These are phyloP conservation scores for Protonibea diacanthus DNA, from an alignment of 2,797 vertebrate genomes.

Conservation along the genomic window DNA sequence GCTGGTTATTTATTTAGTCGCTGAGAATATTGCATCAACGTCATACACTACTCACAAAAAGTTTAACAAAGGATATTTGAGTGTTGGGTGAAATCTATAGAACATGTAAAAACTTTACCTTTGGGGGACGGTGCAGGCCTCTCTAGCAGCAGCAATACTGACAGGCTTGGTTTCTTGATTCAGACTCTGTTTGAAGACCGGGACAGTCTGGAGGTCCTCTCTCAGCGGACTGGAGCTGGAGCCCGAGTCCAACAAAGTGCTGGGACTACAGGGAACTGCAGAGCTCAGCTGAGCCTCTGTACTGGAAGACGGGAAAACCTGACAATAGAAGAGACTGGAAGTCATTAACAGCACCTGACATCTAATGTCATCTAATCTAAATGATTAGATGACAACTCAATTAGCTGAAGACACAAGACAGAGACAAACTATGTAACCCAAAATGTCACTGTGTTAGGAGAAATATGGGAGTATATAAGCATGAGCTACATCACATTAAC, in stretches of 20 bases:
- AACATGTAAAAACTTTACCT: constrained; percentile 66
- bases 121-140: constrained; percentile 59
- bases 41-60: not conserved
- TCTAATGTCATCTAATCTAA: too few relatives aligned
- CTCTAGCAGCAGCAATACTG: constrained; percentile 42
- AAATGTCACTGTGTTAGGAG: not conserved
- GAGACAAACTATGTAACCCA: not conserved
- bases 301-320: constrained; percentile 50
- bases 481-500: constrained; percentile 10
- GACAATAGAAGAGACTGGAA: not conserved
- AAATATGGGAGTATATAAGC: not conserved
- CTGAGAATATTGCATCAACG: not conserved
- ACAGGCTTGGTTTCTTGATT: constrained; percentile 35
- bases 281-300: constrained; percentile 45
- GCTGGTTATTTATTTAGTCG: not conserved
- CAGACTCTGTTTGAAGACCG: constrained; percentile 57
- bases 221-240: constrained; percentile 53
- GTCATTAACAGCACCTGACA: not conserved
- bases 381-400: not conserved
- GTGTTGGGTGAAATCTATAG: not conserved
- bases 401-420: not conserved
- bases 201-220: constrained; percentile 72
- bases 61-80: too few relatives aligned
- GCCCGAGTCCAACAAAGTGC: constrained; percentile 31
- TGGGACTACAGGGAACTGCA: constrained; percentile 46